Evolutionary conservation across 2,888 invertebrate species (phyloP).

Genomic region (Hydroisotoma schaefferi): DNA sequence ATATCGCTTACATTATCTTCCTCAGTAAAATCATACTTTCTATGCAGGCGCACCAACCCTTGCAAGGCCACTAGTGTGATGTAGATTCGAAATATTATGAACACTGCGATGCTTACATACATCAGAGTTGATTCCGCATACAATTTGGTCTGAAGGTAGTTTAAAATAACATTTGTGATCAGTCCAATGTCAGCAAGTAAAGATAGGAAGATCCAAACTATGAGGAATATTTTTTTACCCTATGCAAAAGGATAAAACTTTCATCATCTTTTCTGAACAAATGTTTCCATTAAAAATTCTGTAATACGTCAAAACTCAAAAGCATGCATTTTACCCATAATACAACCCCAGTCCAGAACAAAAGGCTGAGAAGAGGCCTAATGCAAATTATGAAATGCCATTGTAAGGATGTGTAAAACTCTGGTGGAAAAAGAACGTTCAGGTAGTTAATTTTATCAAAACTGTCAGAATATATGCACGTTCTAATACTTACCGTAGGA

Average conservation of each 20-base stretch:
- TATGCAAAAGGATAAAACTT: slow-evolving; percentile 9
- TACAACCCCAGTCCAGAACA: slow-evolving; percentile 30
- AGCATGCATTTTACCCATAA: slow-evolving; percentile 23
- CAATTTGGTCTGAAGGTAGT: not conserved
- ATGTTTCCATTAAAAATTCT: not conserved
- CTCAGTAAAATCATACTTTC: slow-evolving; percentile 19
- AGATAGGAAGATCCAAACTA: slow-evolving; percentile 22
- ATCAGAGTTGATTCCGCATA: not conserved
- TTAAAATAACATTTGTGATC: not conserved
- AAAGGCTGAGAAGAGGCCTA: slow-evolving; percentile 22
- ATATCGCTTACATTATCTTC: slow-evolving; percentile 20
- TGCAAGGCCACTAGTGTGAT: slow-evolving; percentile 27
- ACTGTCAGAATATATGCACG: not conserved
- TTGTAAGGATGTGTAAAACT: slow-evolving; percentile 22
- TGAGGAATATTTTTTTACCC: slow-evolving; percentile 23
- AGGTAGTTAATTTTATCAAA: not conserved
- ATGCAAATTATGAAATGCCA: slow-evolving; percentile 28
- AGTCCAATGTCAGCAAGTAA: slow-evolving; percentile 12
- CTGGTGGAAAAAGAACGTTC: slow-evolving; percentile 1
- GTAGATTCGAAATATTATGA: slow-evolving; percentile 28
- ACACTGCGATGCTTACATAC: slow-evolving; percentile 15
- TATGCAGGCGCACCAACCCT: slow-evolving; percentile 20
- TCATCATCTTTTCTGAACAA: not conserved
- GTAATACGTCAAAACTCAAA: not conserved
- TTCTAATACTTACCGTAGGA: too few relatives aligned